Conservation (phyloP, 2,888 invertebrate genomes). For the Pimpla rufipes region DNA sequence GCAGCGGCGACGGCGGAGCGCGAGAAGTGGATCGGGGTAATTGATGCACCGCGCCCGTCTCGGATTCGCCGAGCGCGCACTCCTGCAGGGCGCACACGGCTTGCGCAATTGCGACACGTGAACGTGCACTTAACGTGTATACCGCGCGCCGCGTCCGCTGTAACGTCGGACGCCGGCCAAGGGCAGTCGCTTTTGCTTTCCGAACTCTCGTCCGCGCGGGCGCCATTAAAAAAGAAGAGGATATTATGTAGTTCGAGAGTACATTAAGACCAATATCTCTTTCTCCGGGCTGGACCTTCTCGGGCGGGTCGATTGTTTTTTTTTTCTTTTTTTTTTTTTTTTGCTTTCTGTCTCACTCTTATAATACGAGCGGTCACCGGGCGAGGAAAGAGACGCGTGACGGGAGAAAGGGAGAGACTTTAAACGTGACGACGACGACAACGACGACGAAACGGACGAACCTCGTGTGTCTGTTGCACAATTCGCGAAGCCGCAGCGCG, state of each 20-base stretch:
- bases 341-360: no score
- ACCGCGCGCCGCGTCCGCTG: constrained; percentile 43
- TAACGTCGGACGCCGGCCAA: constrained; percentile 59
- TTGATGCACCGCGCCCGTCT: constrained; percentile 73
- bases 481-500: constrained; percentile 46
- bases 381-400: constrained; percentile 45
- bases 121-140: constrained; percentile 67
- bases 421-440: constrained; percentile 37
- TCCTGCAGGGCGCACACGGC: constrained; percentile 51
- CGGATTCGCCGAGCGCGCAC: constrained; percentile 54
- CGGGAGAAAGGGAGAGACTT: constrained; percentile 61
- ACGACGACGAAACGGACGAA: constrained; percentile 31
- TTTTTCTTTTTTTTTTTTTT: constrained; percentile 33
- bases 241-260: constrained; percentile 68
- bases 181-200: constrained; percentile 71
- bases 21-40: constrained; percentile 69
- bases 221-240: constrained; percentile 65
- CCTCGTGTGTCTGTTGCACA: constrained; percentile 51
- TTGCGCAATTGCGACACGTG: constrained; percentile 63
- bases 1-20: background rate
- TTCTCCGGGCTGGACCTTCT: constrained; percentile 46
- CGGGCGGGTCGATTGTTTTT: constrained; percentile 57
- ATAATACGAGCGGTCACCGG: constrained; percentile 34
- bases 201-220: constrained; percentile 49
- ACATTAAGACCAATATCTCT: constrained; percentile 67